phyloP scores from a whole-genome alignment of 2,113 vertebrate genomes.

The Callipepla squamata region DNA sequence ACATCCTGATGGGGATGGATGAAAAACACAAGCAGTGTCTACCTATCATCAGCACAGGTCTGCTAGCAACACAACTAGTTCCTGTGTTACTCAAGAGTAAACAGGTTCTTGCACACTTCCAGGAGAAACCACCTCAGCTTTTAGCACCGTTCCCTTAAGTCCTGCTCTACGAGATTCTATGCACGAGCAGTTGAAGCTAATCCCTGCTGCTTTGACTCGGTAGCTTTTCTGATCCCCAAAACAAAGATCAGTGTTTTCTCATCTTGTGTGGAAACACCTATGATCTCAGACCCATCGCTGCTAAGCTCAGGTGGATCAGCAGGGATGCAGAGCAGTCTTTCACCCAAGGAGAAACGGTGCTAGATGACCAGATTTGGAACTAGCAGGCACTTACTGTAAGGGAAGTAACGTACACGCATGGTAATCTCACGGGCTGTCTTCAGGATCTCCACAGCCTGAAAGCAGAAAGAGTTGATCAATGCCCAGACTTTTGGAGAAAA shows the following conservation, averaged over 20 bases:
- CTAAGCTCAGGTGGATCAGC: accelerated
- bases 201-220: not conserved
- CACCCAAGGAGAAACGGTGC: not conserved
- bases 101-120: not conserved
- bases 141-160: not conserved
- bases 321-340: not conserved
- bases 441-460: conserved; percentile 95
- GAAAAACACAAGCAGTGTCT: not conserved
- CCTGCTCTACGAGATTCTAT: not conserved
- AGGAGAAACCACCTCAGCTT: not conserved
- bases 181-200: accelerated
- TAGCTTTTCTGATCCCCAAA: not conserved
- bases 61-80: not conserved
- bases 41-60: accelerated
- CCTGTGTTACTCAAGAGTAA: not conserved
- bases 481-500: not conserved
- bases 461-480: not conserved
- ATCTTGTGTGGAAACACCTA: accelerated
- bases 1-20: not conserved
- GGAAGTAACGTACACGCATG: conserved; percentile 97
- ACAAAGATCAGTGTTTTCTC: not conserved
- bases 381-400: conserved; percentile 88
- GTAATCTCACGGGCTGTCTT: conserved; percentile 96
- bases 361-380: accelerated
- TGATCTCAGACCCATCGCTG: accelerated